phyloP scores from a whole-genome alignment of 2,888 invertebrate species.

The Psococerastis gibbosa region DNA sequence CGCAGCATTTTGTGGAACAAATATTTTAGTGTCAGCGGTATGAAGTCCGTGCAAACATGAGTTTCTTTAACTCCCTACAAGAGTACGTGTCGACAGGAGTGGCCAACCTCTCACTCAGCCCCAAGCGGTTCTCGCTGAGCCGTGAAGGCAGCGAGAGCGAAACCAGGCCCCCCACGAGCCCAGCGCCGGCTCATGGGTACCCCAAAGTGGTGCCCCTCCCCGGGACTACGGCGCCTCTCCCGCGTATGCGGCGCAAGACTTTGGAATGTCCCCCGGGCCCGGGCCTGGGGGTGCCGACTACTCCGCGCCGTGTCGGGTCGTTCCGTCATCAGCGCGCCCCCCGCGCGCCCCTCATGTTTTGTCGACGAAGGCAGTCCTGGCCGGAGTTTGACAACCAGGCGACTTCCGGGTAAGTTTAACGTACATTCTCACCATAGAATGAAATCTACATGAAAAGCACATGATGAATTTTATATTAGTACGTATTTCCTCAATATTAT shows the following conservation, averaged over 20 bases:
- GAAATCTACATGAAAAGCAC: no score
- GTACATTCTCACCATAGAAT: no score
- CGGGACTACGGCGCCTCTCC: constrained; percentile 33
- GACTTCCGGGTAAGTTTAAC: constrained; percentile 59
- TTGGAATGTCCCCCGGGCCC: constrained; percentile 34
- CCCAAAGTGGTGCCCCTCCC: constrained; percentile 54
- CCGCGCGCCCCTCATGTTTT: constrained; percentile 52
- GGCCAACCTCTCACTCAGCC: constrained; percentile 56
- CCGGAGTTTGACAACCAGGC: constrained; percentile 70
- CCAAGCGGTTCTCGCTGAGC: constrained; percentile 49
- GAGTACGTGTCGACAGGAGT: constrained; percentile 77
- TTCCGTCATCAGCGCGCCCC: constrained; percentile 30
- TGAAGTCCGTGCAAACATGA: constrained; percentile 34
- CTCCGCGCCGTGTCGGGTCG: constrained; percentile 29
- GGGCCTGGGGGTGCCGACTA: constrained; percentile 24
- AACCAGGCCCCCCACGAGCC: constrained; percentile 16
- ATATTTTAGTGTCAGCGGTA: not conserved
- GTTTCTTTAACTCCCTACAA: constrained; percentile 68
- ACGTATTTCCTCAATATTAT: no score
- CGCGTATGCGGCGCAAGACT: constrained; percentile 31
- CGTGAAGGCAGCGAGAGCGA: constrained; percentile 37
- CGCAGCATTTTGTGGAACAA: not conserved
- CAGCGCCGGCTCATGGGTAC: constrained; percentile 32
- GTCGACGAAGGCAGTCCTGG: constrained; percentile 61
- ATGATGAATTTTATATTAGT: no score